These are phyloP conservation scores for Pristiophorus japonicus DNA, from an alignment of 2,113 vertebrate genomes.

Conservation along the genomic window DNA sequence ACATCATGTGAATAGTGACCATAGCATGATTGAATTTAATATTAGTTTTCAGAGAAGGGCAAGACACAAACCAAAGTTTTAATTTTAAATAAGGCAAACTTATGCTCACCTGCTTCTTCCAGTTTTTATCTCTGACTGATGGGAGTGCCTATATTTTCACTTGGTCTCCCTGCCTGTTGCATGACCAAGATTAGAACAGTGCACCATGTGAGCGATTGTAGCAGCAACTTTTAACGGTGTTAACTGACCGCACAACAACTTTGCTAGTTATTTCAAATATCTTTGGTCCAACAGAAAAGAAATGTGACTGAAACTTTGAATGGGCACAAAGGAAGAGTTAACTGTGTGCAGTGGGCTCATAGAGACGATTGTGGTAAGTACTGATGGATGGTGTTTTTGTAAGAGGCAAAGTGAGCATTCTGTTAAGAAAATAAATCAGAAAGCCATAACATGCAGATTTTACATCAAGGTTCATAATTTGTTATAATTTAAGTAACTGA, in stretches of 20 bases:
- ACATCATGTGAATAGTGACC: neutral
- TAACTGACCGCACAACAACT: neutral
- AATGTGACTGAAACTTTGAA: conserved; percentile 62
- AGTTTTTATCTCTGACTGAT: neutral
- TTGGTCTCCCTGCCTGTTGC: neutral
- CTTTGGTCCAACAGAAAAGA: conserved; percentile 54
- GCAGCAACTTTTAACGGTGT: neutral
- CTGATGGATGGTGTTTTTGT: neutral
- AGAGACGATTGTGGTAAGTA: conserved; percentile 72
- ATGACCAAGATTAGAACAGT: neutral
- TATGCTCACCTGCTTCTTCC: neutral
- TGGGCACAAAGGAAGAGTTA: conserved; percentile 77
- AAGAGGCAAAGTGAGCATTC: neutral
- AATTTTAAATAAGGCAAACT: neutral
- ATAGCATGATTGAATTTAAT: neutral
- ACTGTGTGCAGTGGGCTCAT: conserved; percentile 77
- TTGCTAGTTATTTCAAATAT: neutral
- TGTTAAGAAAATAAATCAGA: neutral
- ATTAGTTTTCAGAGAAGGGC: neutral
- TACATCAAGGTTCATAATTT: neutral
- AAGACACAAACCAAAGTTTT: neutral
- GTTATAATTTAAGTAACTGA: neutral
- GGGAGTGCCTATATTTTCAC: neutral
- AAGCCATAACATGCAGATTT: neutral
- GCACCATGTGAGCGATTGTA: neutral